Evolutionary conservation across 2,888 invertebrate genomes (phyloP).

Genomic region (Orthosia cruda): DNA sequence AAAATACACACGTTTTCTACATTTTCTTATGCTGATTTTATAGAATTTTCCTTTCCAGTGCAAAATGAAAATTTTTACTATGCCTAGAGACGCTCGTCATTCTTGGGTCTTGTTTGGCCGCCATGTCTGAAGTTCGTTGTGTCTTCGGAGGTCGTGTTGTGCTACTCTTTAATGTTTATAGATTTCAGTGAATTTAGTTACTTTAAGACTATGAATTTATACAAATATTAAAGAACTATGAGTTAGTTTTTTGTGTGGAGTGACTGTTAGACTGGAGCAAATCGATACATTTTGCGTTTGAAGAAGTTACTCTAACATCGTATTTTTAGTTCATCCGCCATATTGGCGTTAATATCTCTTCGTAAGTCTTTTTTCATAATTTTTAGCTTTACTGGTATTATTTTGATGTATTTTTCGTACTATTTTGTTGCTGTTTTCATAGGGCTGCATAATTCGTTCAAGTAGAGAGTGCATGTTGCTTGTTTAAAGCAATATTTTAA

Average conservation of each 20-base stretch:
- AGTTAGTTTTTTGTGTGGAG: constrained; percentile 86
- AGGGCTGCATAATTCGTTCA: constrained; percentile 86
- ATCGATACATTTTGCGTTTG: constrained; percentile 87
- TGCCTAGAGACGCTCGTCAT: constrained; percentile 87
- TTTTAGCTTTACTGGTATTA: constrained; percentile 85
- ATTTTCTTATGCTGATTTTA: constrained; percentile 83
- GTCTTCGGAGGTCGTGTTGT: constrained; percentile 91
- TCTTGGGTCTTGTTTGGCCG: constrained; percentile 89
- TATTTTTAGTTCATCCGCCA: constrained; percentile 93
- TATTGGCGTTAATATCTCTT: constrained; percentile 93
- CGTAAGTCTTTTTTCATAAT: constrained; percentile 91
- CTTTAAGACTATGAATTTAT: constrained; percentile 84
- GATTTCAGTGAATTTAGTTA: constrained; percentile 87
- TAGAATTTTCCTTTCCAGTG: constrained; percentile 90
- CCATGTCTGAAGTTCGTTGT: constrained; percentile 91
- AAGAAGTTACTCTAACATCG: constrained; percentile 90
- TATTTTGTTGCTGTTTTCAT: constrained; percentile 88
- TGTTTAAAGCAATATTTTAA: constrained; percentile 79
- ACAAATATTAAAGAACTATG: constrained; percentile 82
- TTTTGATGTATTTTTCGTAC: constrained; percentile 82
- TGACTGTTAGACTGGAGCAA: constrained; percentile 85
- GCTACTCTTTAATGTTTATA: constrained; percentile 89
- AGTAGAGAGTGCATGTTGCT: constrained; percentile 82
- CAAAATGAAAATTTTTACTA: constrained; percentile 81
- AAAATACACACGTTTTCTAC: constrained; percentile 84